Conservation (phyloP, 2,113 vertebrate genomes). For the Leucopsar rothschildi region DNA sequence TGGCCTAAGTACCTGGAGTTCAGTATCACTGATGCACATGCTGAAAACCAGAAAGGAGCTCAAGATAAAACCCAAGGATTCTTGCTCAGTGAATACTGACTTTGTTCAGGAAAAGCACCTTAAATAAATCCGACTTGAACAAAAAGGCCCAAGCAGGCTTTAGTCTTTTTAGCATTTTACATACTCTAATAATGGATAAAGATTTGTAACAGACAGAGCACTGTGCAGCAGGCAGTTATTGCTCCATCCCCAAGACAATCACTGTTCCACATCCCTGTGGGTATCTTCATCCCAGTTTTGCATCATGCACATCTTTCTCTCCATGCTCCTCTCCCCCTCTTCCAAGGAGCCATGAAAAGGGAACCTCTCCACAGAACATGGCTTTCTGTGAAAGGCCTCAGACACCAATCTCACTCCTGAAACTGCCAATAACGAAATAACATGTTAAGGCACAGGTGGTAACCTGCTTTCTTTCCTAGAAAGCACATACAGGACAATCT, state of each 20-base stretch:
- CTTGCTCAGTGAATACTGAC: background rate
- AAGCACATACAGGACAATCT: background rate
- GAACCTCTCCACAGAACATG: background rate
- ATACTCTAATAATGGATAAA: background rate
- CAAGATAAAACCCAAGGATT: background rate
- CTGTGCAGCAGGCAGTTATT: background rate
- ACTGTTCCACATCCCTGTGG: background rate
- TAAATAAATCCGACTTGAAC: background rate
- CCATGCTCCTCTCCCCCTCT: background rate
- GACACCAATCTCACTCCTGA: background rate
- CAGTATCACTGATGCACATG: background rate
- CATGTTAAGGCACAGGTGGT: background rate
- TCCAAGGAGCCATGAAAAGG: background rate
- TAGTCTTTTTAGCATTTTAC: background rate
- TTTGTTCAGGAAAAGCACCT: background rate
- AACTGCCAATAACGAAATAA: background rate
- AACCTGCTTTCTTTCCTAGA: background rate
- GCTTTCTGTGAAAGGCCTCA: background rate
- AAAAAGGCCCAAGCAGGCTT: background rate
- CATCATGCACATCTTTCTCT: background rate
- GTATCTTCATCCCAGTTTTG: background rate
- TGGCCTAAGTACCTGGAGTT: background rate
- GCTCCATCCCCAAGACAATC: accelerated
- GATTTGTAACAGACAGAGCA: background rate
- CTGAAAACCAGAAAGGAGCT: background rate